Evolutionary conservation across 2,888 invertebrate genomes (phyloP), one percentile per base, ranked within the genome.

Genomic region (Melanophora roralis): DNA sequence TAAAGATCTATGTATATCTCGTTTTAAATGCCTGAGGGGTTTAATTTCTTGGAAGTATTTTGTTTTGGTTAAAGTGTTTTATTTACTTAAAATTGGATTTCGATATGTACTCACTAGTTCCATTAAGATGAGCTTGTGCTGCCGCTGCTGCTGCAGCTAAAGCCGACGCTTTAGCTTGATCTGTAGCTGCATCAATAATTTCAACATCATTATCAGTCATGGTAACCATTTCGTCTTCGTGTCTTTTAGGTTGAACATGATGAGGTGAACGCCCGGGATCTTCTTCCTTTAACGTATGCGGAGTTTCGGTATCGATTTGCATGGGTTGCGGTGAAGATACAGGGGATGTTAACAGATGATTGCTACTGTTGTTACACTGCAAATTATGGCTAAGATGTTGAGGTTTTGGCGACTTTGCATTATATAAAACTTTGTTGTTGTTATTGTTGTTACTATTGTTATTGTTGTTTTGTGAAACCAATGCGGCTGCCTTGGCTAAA

Each of bases 61-160:
- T 27, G 32, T 45, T 19, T 19, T 51, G 23, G 12, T 11, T 59
- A 27, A 3, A 53, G 9, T 62, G 9, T 43, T 16, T 51, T 23
- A 38, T 21, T 53, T 67, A 67, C 68, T 62, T 81, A 77, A 84
- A 85, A 85, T 86, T 87, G 86, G 86, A 84, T 85, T 84, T 87
- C 88, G 90, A 90, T 90, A 89, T 90, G 89, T 90, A 92, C 93
- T 91, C 90, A 93, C 93, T 93, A 85, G 93, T 92, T 87, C 93
- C 93, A 86, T 93, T 93, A 55, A 93, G 88, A 88, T 93, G 93
- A 55, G 92, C 91, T 81, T 91, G 91, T 32, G 91, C 91, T 45
- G 91, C 90, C 12, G 92, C 91, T 12, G 91, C 91, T 40, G 91
- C 91, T 64, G 89, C 89, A 79, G 91, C 91, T 71, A 90, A 90